Evolutionary conservation across 2,113 vertebrate genomes (phyloP), one percentile per base, ranked within the genome.

Genomic region (Orcinus orca): DNA sequence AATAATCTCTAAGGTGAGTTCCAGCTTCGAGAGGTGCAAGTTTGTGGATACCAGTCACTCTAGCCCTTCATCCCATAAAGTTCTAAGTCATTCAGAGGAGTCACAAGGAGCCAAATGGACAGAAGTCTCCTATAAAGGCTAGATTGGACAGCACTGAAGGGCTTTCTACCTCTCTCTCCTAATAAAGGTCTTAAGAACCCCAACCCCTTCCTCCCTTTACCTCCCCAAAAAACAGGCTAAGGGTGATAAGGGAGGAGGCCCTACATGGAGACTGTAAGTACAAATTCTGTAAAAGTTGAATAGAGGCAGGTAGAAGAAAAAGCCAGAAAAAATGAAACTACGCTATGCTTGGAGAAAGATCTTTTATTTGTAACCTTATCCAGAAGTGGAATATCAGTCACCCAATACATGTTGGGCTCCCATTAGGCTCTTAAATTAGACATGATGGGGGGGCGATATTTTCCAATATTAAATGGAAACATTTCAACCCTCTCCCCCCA

Each of bases 161-260:
- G 4, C 15, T 77, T 90, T 93, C 65, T 76, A 23, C 29, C 6
- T 68, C 18, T 74, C 8, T 71, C 31, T 73, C 25, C 31, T 41
- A 84, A 88, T 58, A 33, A 84, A 62, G 44, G 65, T 50, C 14
- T 90, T 20, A 92, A 47, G 36, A 71, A 82, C 83, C 11, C 33
- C 41, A 71, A 2, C 23, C 13, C 36, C 11, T 12, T 31, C 0
- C 31, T 15, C 9, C 23, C 5, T 0, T 0, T 0, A 1, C 33
- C 2, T 26, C 3, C 1, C 23, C 41, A 26, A 3, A 31, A 82
- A 83, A 36, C 2, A 53, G 23, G 47, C 2, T 95, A 44, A 83
- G 29, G 12, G 12, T 73, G 63, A 36, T 55, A 67, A 62, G 12
- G 15, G 12, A 65, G 36, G 20, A 90, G 33, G 11, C 6, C 33